Base-by-base conservation (phyloP, 2,113 vertebrate species). In the Gavia stellata region DNA sequence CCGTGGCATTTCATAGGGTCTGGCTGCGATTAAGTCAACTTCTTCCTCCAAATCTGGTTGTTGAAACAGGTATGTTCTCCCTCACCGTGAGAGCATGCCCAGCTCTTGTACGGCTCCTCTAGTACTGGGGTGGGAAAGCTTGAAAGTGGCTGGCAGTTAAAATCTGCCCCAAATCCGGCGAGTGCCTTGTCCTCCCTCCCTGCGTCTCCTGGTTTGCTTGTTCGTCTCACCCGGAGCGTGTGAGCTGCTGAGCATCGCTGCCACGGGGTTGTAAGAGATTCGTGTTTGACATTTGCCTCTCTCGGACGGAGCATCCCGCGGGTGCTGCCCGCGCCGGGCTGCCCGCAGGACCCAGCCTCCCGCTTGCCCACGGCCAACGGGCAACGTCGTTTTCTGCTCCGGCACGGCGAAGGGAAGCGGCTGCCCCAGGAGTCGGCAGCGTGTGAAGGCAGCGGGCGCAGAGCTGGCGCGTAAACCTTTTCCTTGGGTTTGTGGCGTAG, bases 301-400 rank as follows among this genome's bases (percentile, higher is more conserved):
- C n/a, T 28, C 0, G 17, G 29, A 15, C 1, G 8, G 65, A 61
- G 45, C 52, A 16, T 81, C 25, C 86, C 5, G 3, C 0, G 3
- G 55, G 61, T 29, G 86, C 50, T 75, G 49, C 81, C 59, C 1
- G 47, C 3, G 19, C 73, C 52, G 12, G n/a, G 68, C 47, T 40
- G 67, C 56, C 74, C 4, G 3, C 53, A 28, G 71, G n/a, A 33
- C 17, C 13, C 49, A 38, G 26, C 53, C 40, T 47, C 68, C 28
- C 1, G 1, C 38, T 36, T 26, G 5, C 25, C 40, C 9, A 1
- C 0, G 17, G 74, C 62, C 21, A 5, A 1, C 0, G 4, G 8
- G 33, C 79, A 42, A 19, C 12, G 2, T 5, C 1, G 1, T 5
- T 47, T 40, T 42, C 4, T n/a, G 77, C 67, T 26, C 1, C 8